These are phyloP conservation scores for Pipistrellus kuhlii DNA, from an alignment of 2,797 vertebrate genomes.

Conservation along the genomic window DNA sequence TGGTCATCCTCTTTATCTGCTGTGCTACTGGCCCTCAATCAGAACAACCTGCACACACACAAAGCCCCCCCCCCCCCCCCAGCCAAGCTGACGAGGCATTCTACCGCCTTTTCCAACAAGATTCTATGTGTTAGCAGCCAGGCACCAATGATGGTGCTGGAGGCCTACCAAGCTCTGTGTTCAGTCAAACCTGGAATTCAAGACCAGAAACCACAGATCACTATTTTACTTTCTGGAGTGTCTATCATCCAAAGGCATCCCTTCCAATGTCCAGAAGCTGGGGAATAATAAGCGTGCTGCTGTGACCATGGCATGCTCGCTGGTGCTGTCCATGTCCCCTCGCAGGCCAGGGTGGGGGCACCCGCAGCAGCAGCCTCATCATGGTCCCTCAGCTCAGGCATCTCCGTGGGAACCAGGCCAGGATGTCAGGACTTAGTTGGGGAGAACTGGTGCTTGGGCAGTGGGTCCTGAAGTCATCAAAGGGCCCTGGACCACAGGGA, in stretches of 20 bases:
- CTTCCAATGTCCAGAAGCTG: neutral
- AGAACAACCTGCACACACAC: neutral
- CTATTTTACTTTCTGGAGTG: constrained; percentile 5
- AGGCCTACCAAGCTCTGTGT: neutral
- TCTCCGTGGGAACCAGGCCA: neutral
- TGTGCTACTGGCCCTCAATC: neutral
- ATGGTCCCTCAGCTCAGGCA: neutral
- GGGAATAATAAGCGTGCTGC: neutral
- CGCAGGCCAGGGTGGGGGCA: neutral
- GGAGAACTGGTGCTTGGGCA: too few relatives aligned
- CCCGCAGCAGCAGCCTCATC: neutral
- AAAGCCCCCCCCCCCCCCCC: neutral
- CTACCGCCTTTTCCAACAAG: neutral
- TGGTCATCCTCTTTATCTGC: neutral
- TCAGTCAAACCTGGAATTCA: constrained; percentile 28
- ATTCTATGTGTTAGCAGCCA: neutral
- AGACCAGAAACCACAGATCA: constrained; percentile 13
- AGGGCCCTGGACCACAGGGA: neutral
- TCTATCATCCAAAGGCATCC: constrained; percentile 40
- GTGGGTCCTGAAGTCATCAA: neutral
- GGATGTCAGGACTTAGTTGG: neutral
- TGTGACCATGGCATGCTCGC: neutral
- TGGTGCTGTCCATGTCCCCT: neutral
- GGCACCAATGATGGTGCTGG: neutral
- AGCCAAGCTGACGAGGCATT: neutral